Conservation (phyloP, 2,113 vertebrate genomes). For the Pelusios castaneus region DNA sequence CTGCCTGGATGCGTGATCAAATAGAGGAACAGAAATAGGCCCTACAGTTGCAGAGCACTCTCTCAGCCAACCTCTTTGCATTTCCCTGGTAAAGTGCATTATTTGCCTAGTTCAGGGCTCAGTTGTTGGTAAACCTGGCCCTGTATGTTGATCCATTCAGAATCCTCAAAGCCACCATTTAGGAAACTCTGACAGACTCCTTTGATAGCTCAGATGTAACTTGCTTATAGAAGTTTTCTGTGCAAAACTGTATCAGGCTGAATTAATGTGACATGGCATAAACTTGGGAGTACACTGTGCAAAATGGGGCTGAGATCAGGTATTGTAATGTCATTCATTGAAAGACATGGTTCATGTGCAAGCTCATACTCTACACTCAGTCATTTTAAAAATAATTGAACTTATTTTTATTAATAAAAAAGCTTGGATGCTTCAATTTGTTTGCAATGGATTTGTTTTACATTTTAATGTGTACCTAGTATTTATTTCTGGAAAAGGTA, state of each 20-base stretch:
- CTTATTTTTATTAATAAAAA: background rate
- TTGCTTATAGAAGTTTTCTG: background rate
- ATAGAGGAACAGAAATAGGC: too few relatives aligned
- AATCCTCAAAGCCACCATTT: background rate
- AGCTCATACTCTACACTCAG: background rate
- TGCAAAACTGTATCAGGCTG: background rate
- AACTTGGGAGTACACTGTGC: accelerated
- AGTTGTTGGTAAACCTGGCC: background rate
- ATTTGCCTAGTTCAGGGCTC: background rate
- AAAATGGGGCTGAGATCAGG: accelerated
- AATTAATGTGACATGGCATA: background rate
- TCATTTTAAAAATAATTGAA: background rate
- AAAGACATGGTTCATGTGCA: background rate
- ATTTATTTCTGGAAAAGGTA: background rate
- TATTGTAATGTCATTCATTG: background rate
- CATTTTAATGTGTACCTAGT: background rate
- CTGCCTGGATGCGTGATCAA: too few relatives aligned
- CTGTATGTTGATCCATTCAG: background rate
- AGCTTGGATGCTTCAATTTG: background rate
- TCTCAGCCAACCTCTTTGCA: too few relatives aligned
- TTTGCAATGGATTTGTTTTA: background rate
- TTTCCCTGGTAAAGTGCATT: background rate
- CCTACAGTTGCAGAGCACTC: too few relatives aligned
- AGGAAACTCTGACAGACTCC: background rate
- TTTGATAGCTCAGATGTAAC: background rate